Evolutionary conservation across 1,140 invertebrate genomes (phyloP).

Genomic region (Drosophila funebris): DNA sequence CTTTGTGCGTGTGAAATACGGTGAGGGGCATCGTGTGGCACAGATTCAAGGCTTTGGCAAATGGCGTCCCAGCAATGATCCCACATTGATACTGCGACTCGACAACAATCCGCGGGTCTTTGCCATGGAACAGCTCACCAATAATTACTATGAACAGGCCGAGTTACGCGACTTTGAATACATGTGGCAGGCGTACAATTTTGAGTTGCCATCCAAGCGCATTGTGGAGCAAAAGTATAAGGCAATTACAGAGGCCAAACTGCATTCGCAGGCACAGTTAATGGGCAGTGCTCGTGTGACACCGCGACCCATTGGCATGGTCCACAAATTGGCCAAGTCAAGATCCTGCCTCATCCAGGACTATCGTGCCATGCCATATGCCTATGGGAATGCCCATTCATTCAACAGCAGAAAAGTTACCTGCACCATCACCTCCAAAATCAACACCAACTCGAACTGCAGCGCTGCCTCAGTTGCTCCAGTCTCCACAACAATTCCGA

Average conservation of each 20-base stretch:
- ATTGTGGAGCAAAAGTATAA: slow-evolving; percentile 17
- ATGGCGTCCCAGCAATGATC: background rate
- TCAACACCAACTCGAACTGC: too few relatives aligned
- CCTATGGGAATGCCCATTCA: background rate
- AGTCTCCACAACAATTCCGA: background rate
- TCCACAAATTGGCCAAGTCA: background rate
- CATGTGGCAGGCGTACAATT: slow-evolving; percentile 10
- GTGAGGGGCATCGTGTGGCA: background rate
- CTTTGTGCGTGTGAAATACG: slow-evolving; percentile 23
- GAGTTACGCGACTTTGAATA: slow-evolving; percentile 21
- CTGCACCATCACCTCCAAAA: background rate
- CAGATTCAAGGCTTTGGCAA: slow-evolving; percentile 21
- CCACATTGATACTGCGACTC: slow-evolving; percentile 9
- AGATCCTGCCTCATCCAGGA: background rate
- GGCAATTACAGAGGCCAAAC: slow-evolving; percentile 2
- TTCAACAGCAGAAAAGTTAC: too few relatives aligned
- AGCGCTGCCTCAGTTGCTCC: too few relatives aligned
- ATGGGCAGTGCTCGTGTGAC: background rate
- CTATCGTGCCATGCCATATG: background rate
- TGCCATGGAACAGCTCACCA: slow-evolving; percentile 8
- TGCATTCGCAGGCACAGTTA: background rate
- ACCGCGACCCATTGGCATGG: background rate
- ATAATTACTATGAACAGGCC: slow-evolving; percentile 5
- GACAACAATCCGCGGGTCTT: slow-evolving; percentile 15
- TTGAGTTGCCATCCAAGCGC: slow-evolving; percentile 13